phyloP scores from a whole-genome alignment of 2,113 vertebrate species.

The Rattus norvegicus region GRCr8 NC_086020.1:64441501-64442000 shows the following conservation, averaged over 20 bases:
- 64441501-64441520: background rate
- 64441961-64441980: constrained; percentile 75
- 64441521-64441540: background rate
- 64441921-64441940: background rate
- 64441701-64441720: background rate
- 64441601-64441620: constrained; percentile 41
- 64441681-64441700: constrained; percentile 52
- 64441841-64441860: constrained; percentile 97
- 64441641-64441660: constrained; percentile 56
- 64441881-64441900: constrained; percentile 42
- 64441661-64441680: constrained; percentile 66
- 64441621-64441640: constrained; percentile 71
- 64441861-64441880: constrained; percentile 96
- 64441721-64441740: constrained; percentile 88
- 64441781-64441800: constrained; percentile 94
- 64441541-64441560: background rate
- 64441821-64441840: constrained; percentile 93
- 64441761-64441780: constrained; percentile 92
- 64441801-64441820: constrained; percentile 95
- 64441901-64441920: background rate
- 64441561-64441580: constrained; percentile 33
- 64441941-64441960: constrained; percentile 78
- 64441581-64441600: constrained; percentile 58
- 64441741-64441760: constrained; percentile 91
- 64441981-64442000: constrained; percentile 77